Base-by-base conservation (phyloP, 2,797 vertebrate species). In the Coregonus suidteri region DNA sequence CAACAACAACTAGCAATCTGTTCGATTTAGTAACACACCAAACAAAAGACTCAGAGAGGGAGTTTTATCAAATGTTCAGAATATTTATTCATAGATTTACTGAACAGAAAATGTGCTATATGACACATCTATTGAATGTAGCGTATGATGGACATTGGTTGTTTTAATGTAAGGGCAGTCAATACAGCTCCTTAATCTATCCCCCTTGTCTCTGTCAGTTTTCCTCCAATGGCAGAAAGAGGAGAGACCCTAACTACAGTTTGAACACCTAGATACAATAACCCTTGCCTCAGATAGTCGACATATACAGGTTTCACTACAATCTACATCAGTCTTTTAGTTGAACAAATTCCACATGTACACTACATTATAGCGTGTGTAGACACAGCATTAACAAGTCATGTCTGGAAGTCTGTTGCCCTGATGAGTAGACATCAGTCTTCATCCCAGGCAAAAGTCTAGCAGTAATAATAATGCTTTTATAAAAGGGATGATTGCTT, bases 41-140 rank as follows among this genome's bases (percentile, higher is more conserved):
- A 16, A 65, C 11, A 37, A 59, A 59, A 59, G 18, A 20, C 18
- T 59, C n/a, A 6, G 56, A 14, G 53, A 54, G 64, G 15, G 30
- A 1, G 68, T 81, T 80, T 80, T 77, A 35, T 74, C 4, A 83
- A 83, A 84, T 85, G 75, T 75, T 86, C 9, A 41, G 11, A 13
- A 70, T 82, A 84, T 90, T 54, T 81, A 86, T 83, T 90, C 66
- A 25, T 47, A 75, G 68, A 76, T 65, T 15, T 52, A 83, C 18
- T 53, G 6, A 64, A 75, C 65, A 73, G 71, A 11, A 75, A 53
- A 54, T 56, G 25, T 25, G 25, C 25, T 25, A 25, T 25, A 25
- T 25, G 72, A 41, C 41, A 37, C 35, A 41, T 41, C 41, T 41
- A 47, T 47, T 47, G 9, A 47, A 11, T 47, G 77, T 9, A n/a